phyloP scores from a whole-genome alignment of 2,888 invertebrate genomes.

The Drosophila gaucha region DNA sequence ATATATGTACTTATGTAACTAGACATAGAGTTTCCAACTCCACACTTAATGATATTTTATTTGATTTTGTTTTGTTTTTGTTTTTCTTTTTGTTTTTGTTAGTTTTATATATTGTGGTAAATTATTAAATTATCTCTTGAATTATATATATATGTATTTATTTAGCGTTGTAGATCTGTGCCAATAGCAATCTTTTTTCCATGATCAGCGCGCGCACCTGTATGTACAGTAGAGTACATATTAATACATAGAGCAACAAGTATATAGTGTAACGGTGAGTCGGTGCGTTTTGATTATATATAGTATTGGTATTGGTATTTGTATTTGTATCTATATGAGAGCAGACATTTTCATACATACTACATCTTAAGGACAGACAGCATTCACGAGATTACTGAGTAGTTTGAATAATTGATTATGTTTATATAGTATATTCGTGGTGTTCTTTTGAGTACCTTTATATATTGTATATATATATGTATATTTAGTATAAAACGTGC shows the following conservation, averaged over 20 bases:
- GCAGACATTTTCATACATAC: slow-evolving; percentile 47
- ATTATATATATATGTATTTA: slow-evolving; percentile 14
- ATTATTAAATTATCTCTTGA: slow-evolving; percentile 18
- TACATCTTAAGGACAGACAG: slow-evolving; percentile 53
- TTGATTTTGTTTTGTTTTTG: neutral
- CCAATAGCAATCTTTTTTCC: slow-evolving; percentile 81
- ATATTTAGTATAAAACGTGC: slow-evolving; percentile 41
- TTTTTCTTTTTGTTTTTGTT: slow-evolving; percentile 26
- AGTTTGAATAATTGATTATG: slow-evolving; percentile 22
- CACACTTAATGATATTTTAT: slow-evolving; percentile 14
- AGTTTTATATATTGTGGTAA: slow-evolving; percentile 12
- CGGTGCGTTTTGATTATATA: slow-evolving; percentile 39
- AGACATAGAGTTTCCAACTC: slow-evolving; percentile 12
- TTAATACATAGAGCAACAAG: slow-evolving; percentile 38
- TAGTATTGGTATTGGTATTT: slow-evolving; percentile 6
- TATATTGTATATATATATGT: neutral
- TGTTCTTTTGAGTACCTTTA: slow-evolving; percentile 6
- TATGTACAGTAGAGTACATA: slow-evolving; percentile 51
- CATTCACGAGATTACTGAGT: slow-evolving; percentile 39
- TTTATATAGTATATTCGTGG: slow-evolving; percentile 2
- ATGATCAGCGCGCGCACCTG: slow-evolving; percentile 50
- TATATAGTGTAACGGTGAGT: slow-evolving; percentile 45
- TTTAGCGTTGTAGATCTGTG: slow-evolving; percentile 77
- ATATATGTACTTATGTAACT: slow-evolving; percentile 30
- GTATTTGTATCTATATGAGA: no score